These are phyloP conservation scores for Platyscapa corneri DNA, from an alignment of 1,140 invertebrate species.

Conservation along the genomic window DNA sequence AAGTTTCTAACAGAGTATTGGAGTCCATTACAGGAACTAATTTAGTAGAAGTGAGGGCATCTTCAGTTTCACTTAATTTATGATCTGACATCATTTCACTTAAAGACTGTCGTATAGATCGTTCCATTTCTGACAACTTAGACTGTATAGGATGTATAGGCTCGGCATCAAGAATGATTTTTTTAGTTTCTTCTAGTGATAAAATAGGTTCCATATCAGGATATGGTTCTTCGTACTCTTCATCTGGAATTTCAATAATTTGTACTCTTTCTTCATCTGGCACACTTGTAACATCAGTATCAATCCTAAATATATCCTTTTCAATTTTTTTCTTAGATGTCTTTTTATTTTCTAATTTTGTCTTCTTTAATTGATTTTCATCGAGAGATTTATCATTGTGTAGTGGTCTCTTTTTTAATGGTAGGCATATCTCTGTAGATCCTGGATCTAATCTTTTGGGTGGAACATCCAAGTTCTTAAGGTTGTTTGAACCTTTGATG, in stretches of 20 bases:
- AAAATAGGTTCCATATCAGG: conserved; percentile 62
- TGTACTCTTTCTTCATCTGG: conserved; percentile 71
- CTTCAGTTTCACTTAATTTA: conserved; percentile 48
- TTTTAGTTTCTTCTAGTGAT: conserved; percentile 64
- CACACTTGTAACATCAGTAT: conserved; percentile 59
- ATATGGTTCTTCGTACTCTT: conserved; percentile 69
- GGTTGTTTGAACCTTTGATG: not conserved
- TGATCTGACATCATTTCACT: conserved; percentile 63
- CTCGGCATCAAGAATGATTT: conserved; percentile 61
- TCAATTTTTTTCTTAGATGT: conserved; percentile 20
- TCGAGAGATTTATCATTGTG: conserved; percentile 36
- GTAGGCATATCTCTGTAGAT: conserved; percentile 59
- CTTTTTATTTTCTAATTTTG: conserved; percentile 40
- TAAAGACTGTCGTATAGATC: conserved; percentile 60
- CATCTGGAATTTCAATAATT: conserved; percentile 70
- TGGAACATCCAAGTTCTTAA: not conserved
- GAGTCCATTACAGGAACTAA: conserved; percentile 28
- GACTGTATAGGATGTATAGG: conserved; percentile 42
- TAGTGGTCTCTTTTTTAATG: conserved; percentile 68
- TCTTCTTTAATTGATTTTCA: conserved; percentile 57
- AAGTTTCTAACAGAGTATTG: conserved; percentile 31
- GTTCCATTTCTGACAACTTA: conserved; percentile 56
- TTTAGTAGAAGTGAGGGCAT: not conserved
- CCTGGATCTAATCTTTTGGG: conserved; percentile 39
- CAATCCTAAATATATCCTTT: conserved; percentile 42